Base-by-base conservation (phyloP, 2,113 vertebrate species). In the Nerophis ophidion region DNA sequence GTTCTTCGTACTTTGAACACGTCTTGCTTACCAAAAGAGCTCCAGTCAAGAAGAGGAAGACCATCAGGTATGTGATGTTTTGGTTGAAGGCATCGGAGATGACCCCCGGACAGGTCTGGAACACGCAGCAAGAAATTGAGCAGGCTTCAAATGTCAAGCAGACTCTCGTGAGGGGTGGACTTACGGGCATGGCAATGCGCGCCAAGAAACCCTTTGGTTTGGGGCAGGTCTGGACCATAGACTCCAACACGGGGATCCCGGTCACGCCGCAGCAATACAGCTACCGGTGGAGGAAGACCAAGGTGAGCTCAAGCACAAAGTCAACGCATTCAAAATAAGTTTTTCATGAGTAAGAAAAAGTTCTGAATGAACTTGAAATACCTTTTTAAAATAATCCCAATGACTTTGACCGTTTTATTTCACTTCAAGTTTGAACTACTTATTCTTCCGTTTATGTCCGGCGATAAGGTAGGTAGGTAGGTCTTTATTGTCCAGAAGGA, bases 181-280 rank as follows among this genome's bases (percentile, higher is more conserved):
- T 84, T 69, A 88, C 87, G 17, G 50, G 5, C 75, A 76, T 82
- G 0, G 4, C 1, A 0, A 86, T 0, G 0, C 45, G 1, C 35
- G 79, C 74, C 0, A 48, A 0, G n/a, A 84, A 19, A 0, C 63
- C 44, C 0, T 44, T 1, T n/a, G 81, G 15, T 1, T 44, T 0
- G 17, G 85, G 82, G 15, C 87, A 88, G 6, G 81, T 86, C 0
- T 62, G 0, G 53, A 66, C 0, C 2, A 5, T 69, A 0, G 60
- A 0, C 16, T 79, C 76, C 0, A 86, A 2, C 4, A 71, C 0
- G 0, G 5, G 0, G 13, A 76, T 0, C 0, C 85, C 85, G 0
- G 75, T 67, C 10, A 61, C 0, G 5, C 87, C 87, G 54, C 87
- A 88, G 69, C 87, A 88, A 60, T 84, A 65, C 14, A 88, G 65